Evolutionary conservation across 2,113 vertebrate species (phyloP), one percentile per base, ranked within the genome.

Genomic region (Scopus umbretta): DNA sequence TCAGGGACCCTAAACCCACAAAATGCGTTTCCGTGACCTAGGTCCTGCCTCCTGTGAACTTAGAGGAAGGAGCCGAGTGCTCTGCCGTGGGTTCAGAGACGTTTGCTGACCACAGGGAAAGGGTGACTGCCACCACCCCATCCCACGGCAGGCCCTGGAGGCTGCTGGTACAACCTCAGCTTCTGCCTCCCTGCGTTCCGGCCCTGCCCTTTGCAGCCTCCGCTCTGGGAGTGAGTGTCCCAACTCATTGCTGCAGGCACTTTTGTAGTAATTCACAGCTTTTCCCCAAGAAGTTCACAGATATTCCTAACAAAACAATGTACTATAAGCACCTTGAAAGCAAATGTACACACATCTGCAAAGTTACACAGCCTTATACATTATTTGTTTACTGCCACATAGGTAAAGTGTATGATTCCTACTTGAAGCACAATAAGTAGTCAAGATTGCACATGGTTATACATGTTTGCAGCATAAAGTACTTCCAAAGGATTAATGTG

Each of bases 51-150:
- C n/a, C n/a, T n/a, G n/a, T n/a, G n/a, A n/a, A n/a, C n/a, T n/a
- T n/a, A n/a, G n/a, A n/a, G n/a, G n/a, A n/a, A n/a, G n/a, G n/a
- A n/a, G n/a, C n/a, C n/a, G n/a, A n/a, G n/a, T n/a, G n/a, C n/a
- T n/a, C n/a, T 56, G 42, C 61, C 0, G 0, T 2, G 25, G 16
- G 3, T 42, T 47, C 61, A 14, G 3, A 74, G 50, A 5, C 1
- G 1, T 19, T 38, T 66, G 23, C 52, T 49, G 27, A 36, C 15
- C 36, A 4, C 11, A 6, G 21, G n/a, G 29, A 34, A 9, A 22
- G 0, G 3, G 12, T 16, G 3, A 47, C 25, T 63, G 47, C 42
- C 30, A 11, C 30, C 27, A 9, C 18, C 30, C 18, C 23, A 6
- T 34, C 21, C 9, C 43, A 25, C 36, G 43, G 27, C n/a, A 11